These are phyloP conservation scores for Meda fulgida DNA, from an alignment of 2,797 vertebrate genomes.

Conservation along the genomic window DNA sequence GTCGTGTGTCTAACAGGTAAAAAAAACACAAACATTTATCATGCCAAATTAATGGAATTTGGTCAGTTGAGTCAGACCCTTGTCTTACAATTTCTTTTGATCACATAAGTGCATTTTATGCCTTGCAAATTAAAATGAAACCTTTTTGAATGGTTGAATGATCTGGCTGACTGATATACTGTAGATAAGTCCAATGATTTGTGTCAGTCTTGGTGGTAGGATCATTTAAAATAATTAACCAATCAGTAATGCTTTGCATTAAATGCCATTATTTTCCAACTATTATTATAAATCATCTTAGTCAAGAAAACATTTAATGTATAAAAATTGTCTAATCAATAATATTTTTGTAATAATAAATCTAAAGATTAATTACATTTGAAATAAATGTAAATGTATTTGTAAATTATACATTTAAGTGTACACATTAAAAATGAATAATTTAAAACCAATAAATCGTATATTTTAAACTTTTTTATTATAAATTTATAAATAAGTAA, in stretches of 20 bases:
- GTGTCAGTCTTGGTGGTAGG: no score
- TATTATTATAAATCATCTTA: no score
- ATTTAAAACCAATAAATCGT: no score
- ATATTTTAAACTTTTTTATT: background rate
- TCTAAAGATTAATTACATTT: background rate
- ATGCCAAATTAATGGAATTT: background rate
- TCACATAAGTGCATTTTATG: background rate
- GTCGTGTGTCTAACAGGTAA: conserved; percentile 88
- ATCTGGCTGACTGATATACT: background rate
- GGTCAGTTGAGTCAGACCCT: background rate
- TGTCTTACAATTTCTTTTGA: background rate
- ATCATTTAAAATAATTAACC: no score
- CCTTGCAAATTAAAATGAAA: no score
- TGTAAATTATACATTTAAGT: no score
- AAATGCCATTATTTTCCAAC: no score
- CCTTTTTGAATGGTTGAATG: no score
- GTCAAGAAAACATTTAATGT: no score
- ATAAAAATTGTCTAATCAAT: no score
- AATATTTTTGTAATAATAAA: background rate
- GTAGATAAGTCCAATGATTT: background rate
- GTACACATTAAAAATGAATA: background rate
- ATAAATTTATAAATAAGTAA: no score
- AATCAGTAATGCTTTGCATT: no score
- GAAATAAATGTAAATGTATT: background rate
- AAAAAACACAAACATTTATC: background rate